Conservation (phyloP, 2,888 invertebrate species). For the Macrophya annulata region DNA sequence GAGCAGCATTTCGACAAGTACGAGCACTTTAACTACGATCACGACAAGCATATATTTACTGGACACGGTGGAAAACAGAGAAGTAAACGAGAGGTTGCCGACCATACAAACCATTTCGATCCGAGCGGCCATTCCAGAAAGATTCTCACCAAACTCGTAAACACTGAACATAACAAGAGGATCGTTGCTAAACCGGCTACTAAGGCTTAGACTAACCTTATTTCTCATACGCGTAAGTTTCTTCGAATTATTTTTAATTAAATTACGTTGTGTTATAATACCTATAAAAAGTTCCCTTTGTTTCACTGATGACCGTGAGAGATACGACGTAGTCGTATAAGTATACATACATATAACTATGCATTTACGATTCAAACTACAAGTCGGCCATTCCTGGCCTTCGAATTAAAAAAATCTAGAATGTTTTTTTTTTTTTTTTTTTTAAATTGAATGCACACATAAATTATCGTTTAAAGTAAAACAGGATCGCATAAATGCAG, state of each 20-base stretch:
- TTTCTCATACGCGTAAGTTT: not conserved
- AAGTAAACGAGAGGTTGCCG: constrained; percentile 92
- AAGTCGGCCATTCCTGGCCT: not conserved
- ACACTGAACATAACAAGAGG: constrained; percentile 92
- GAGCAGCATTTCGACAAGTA: constrained; percentile 93
- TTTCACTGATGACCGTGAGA: constrained; percentile 4
- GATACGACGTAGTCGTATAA: not conserved
- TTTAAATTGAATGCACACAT: not conserved
- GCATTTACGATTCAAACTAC: not conserved
- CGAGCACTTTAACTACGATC: constrained; percentile 96
- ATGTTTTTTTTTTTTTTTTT: not conserved
- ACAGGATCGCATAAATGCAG: not conserved
- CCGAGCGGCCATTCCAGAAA: constrained; percentile 97
- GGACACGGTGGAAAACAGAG: constrained; percentile 96
- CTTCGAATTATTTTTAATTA: not conserved
- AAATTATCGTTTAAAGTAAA: not conserved
- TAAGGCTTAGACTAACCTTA: constrained; percentile 64
- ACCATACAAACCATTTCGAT: constrained; percentile 95
- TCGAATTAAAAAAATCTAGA: not conserved
- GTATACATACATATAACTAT: not conserved
- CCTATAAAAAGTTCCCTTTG: not conserved
- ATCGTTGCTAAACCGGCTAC: constrained; percentile 74
- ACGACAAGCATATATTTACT: constrained; percentile 93
- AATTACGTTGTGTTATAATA: not conserved
- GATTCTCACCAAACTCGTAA: constrained; percentile 91